phyloP scores from a whole-genome alignment of 2,113 vertebrate species.

The Herpailurus yagouaroundi region DNA sequence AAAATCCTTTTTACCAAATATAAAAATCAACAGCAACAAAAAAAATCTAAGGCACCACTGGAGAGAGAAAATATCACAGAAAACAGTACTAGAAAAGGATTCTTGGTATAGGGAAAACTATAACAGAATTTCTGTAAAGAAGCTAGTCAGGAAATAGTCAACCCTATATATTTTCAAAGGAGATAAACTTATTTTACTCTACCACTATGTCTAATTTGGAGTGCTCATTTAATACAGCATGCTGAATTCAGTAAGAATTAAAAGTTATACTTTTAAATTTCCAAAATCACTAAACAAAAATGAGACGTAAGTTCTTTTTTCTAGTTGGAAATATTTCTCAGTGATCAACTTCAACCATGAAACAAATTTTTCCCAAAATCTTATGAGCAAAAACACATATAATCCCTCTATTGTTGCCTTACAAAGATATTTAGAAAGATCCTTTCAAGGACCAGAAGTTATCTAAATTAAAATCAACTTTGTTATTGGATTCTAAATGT shows the following conservation, averaged over 20 bases:
- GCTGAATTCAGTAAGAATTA: background rate
- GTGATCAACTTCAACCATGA: background rate
- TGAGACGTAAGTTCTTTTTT: background rate
- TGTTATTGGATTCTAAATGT: background rate
- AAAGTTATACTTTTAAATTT: constrained; percentile 31
- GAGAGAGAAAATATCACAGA: background rate
- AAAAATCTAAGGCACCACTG: background rate
- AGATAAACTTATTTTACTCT: constrained; percentile 8
- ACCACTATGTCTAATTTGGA: background rate
- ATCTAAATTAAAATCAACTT: constrained; percentile 53
- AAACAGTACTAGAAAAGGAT: background rate
- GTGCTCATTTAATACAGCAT: background rate
- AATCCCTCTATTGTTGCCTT: background rate
- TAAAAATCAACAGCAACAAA: background rate
- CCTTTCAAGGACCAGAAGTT: constrained; percentile 24
- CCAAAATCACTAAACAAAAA: constrained; percentile 21
- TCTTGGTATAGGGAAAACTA: background rate
- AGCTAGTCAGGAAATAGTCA: background rate
- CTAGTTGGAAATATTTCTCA: constrained; percentile 47
- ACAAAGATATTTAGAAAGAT: background rate
- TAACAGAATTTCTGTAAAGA: background rate
- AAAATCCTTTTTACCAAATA: background rate
- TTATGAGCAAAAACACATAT: background rate
- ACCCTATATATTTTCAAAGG: background rate
- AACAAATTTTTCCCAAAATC: constrained; percentile 31